phyloP scores from a whole-genome alignment of 2,888 invertebrate genomes.

The Idaea aversata region DNA sequence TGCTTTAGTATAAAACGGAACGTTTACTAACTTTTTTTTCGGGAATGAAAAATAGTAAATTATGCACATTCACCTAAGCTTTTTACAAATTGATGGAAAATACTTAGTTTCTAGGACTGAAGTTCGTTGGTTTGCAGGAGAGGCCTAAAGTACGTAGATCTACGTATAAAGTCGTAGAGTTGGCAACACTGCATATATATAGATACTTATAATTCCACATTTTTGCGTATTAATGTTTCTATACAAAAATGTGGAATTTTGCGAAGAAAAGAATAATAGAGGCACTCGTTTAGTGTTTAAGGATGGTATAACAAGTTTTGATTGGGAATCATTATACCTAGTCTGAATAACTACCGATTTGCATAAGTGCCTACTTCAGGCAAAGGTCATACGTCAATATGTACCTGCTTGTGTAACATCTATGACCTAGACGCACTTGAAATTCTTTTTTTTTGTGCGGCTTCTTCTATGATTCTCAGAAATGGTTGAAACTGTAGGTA shows the following conservation, averaged over 20 bases:
- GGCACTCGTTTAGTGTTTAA: background rate
- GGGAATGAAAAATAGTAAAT: no score
- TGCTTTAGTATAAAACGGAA: no score
- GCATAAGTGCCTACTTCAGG: background rate
- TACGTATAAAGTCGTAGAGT: no score
- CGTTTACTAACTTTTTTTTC: no score
- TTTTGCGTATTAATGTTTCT: background rate
- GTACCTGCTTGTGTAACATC: conserved; percentile 17
- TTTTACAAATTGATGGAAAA: no score
- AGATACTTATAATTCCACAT: no score
- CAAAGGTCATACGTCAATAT: conserved; percentile 16
- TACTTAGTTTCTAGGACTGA: no score
- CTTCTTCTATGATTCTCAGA: conserved; percentile 12
- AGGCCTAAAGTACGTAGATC: no score
- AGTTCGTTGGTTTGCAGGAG: no score
- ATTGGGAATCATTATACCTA: background rate
- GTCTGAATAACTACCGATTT: background rate
- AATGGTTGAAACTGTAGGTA: conserved; percentile 3
- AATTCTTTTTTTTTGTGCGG: conserved; percentile 16
- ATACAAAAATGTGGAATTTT: background rate
- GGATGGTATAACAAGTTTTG: conserved; percentile 1
- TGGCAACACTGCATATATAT: no score
- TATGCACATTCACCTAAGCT: no score
- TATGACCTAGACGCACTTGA: conserved; percentile 27
- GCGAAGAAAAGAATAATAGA: background rate